Evolutionary conservation across 1,140 invertebrate species (phyloP).

Genomic region (Temnothorax curvispinosus): DNA sequence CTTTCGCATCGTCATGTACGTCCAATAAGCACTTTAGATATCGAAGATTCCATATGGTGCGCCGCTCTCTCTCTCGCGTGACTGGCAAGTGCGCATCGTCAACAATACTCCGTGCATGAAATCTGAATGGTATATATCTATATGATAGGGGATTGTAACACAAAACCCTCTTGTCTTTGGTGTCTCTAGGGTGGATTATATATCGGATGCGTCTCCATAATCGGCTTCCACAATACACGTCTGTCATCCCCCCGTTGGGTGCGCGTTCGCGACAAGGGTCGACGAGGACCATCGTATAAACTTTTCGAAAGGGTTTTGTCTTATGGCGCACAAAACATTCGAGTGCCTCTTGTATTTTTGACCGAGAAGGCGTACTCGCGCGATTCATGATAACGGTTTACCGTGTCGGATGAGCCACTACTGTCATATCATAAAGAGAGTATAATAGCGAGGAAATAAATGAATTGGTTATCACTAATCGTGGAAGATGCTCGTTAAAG

Average conservation of each 20-base stretch:
- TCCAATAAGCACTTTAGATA: conserved; percentile 50
- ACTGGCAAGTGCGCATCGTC: conserved; percentile 33
- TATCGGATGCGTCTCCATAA: conserved; percentile 40
- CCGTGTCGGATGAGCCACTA: not conserved
- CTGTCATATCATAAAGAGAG: not conserved
- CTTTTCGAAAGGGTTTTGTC: conserved; percentile 52
- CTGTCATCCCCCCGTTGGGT: conserved; percentile 17
- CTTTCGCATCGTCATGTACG: conserved; percentile 31
- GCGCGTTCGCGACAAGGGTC: conserved; percentile 3
- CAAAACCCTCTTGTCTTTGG: conserved; percentile 51
- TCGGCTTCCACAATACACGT: conserved; percentile 38
- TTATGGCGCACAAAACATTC: conserved; percentile 43
- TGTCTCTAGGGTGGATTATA: conserved; percentile 51
- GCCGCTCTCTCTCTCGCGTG: not conserved
- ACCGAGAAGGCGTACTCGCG: conserved; percentile 7
- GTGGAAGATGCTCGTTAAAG: not conserved
- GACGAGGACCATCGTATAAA: conserved; percentile 45
- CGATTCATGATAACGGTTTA: conserved; percentile 27
- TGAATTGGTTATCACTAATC: not conserved
- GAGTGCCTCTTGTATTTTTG: conserved; percentile 38
- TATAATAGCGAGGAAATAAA: not conserved
- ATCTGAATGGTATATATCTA: conserved; percentile 54
- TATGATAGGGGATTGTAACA: conserved; percentile 25
- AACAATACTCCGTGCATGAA: conserved; percentile 48
- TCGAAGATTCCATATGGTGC: conserved; percentile 30